These are phyloP conservation scores for Polypterus bichir DNA, from an alignment of 2,113 vertebrate species.

Conservation along the genomic window DNA sequence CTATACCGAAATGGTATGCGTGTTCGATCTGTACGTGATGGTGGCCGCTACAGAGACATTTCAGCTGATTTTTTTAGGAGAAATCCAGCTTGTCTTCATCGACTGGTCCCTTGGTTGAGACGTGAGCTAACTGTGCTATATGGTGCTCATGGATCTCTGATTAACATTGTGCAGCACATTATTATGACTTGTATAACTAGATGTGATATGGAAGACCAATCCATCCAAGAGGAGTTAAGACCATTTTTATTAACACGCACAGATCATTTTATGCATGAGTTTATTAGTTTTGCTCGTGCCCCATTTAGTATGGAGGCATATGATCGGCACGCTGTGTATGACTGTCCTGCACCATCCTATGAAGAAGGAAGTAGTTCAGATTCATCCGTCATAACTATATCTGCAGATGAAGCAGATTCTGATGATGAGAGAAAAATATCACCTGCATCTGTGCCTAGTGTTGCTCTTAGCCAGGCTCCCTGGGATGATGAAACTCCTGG, in stretches of 20 bases:
- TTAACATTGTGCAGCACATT: slow-evolving; percentile 72
- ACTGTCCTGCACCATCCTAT: slow-evolving; percentile 65
- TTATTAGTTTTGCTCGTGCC: slow-evolving; percentile 72
- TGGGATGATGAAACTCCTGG: slow-evolving; percentile 93
- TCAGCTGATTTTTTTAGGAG: slow-evolving; percentile 78
- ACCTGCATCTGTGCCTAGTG: slow-evolving; percentile 33
- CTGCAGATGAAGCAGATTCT: slow-evolving; percentile 53
- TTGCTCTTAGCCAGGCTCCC: slow-evolving; percentile 49
- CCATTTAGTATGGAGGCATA: slow-evolving; percentile 76
- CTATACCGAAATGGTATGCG: slow-evolving; percentile 67
- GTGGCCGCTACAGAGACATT: slow-evolving; percentile 72
- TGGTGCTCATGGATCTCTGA: slow-evolving; percentile 66
- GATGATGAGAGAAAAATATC: slow-evolving; percentile 27
- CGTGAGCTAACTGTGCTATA: slow-evolving; percentile 76
- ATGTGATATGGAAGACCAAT: slow-evolving; percentile 65
- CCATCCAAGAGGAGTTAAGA: slow-evolving; percentile 64
- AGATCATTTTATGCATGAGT: slow-evolving; percentile 80
- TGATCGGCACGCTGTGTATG: slow-evolving; percentile 80
- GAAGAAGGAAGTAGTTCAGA: slow-evolving; percentile 71
- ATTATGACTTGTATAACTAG: slow-evolving; percentile 65
- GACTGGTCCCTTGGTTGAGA: slow-evolving; percentile 80
- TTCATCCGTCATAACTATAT: slow-evolving; percentile 81
- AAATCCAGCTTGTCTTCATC: slow-evolving; percentile 86
- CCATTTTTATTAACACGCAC: slow-evolving; percentile 71
- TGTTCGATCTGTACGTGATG: slow-evolving; percentile 65